Conservation (phyloP, 2,888 invertebrate species). For the Melinopterus prodromus region DNA sequence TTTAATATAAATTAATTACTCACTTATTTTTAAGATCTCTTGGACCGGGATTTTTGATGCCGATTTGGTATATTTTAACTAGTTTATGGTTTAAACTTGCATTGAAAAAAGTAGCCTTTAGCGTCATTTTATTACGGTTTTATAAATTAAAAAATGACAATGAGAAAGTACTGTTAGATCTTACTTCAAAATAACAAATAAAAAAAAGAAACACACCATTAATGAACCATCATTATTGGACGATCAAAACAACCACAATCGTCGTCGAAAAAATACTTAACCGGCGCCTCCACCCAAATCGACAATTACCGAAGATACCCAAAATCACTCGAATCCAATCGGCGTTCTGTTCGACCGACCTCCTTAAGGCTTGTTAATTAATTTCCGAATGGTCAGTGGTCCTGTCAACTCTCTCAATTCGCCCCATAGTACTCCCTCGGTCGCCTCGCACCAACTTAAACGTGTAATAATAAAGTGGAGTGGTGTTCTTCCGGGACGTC, state of each 20-base stretch:
- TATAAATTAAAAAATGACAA: too few species aligned
- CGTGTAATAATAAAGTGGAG: slow-evolving; percentile 27
- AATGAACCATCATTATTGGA: not conserved
- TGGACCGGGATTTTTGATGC: too few species aligned
- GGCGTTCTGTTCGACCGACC: too few species aligned
- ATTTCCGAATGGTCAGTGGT: slow-evolving; percentile 19
- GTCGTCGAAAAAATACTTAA: not conserved
- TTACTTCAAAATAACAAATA: too few species aligned
- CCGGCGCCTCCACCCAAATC: slow-evolving; percentile 13
- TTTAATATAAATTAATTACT: too few species aligned
- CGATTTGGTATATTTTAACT: too few species aligned
- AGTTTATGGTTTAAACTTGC: too few species aligned
- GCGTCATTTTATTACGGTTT: too few species aligned
- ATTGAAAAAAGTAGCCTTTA: too few species aligned
- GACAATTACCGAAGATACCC: slow-evolving; percentile 11
- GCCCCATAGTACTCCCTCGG: slow-evolving; percentile 11
- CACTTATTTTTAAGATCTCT: too few species aligned
- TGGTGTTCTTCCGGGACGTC: slow-evolving; percentile 26
- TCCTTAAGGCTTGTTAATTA: slow-evolving; percentile 6
- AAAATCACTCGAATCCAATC: not conserved
- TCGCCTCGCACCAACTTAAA: slow-evolving; percentile 12
- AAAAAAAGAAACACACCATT: too few species aligned
- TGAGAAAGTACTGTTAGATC: too few species aligned
- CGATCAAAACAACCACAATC: not conserved
- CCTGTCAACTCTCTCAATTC: slow-evolving; percentile 11